Conservation (phyloP, 1,140 invertebrate genomes). For the Bombyx mandarina region DNA sequence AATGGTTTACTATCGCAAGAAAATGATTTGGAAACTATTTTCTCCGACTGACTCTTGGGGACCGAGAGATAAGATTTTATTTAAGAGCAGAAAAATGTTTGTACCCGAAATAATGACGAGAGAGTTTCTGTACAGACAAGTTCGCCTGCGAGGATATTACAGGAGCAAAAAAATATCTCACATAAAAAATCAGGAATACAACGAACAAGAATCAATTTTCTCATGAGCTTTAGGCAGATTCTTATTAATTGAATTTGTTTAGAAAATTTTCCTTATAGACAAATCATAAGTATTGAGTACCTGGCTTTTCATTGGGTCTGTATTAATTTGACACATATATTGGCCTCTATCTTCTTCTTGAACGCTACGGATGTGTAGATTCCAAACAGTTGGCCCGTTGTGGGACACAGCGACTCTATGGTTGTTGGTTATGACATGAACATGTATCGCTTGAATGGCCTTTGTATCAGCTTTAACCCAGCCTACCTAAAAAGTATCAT, state of each 20-base stretch:
- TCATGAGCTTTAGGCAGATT: too few relatives aligned
- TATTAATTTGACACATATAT: slow-evolving; percentile 88
- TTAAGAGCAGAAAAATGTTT: slow-evolving; percentile 56
- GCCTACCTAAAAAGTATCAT: slow-evolving; percentile 73
- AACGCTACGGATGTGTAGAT: slow-evolving; percentile 86
- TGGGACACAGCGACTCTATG: slow-evolving; percentile 84
- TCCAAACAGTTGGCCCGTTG: slow-evolving; percentile 85
- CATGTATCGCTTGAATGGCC: slow-evolving; percentile 89
- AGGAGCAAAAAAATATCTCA: slow-evolving; percentile 14
- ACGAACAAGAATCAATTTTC: slow-evolving; percentile 35
- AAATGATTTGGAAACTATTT: slow-evolving; percentile 23
- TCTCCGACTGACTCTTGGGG: slow-evolving; percentile 36
- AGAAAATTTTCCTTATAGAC: too few relatives aligned
- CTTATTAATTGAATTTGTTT: too few relatives aligned
- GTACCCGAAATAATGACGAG: slow-evolving; percentile 61
- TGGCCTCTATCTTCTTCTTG: slow-evolving; percentile 86
- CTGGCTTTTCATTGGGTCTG: slow-evolving; percentile 88
- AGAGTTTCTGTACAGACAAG: slow-evolving; percentile 59
- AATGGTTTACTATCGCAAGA: slow-evolving; percentile 17
- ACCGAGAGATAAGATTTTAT: slow-evolving; percentile 39
- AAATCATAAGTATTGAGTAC: slow-evolving; percentile 61
- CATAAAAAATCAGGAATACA: slow-evolving; percentile 33
- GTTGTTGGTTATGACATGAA: slow-evolving; percentile 91
- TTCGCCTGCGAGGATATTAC: slow-evolving; percentile 41
- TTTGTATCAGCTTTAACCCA: slow-evolving; percentile 92